A percentile compares a stretch with the other conserved stretches of the same genome.
Conservation (phyloP, 2,113 vertebrate genomes). For the Sula dactylatra region DNA sequence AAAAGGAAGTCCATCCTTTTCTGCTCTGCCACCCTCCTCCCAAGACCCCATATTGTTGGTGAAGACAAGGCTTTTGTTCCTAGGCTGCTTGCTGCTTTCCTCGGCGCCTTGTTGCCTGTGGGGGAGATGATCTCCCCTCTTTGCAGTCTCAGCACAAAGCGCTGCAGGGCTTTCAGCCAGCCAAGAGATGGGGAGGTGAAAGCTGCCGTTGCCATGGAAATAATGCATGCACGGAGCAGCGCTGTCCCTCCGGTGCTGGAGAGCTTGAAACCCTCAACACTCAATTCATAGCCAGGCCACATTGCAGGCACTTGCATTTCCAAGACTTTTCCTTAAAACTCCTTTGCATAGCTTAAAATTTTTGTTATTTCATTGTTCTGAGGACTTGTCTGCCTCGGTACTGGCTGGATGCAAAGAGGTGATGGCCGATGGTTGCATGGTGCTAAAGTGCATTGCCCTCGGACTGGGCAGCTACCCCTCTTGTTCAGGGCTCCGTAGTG, state of each 20-base stretch:
- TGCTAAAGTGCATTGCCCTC: background rate
- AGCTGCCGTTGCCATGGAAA: constrained; percentile 75
- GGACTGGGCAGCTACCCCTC: background rate
- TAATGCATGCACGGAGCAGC: constrained; percentile 37
- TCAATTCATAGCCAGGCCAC: background rate
- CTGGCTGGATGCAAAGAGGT: background rate
- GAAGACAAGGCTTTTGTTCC: constrained; percentile 26
- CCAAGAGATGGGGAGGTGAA: constrained; percentile 41
- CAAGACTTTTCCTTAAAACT: background rate
- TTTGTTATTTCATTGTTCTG: background rate
- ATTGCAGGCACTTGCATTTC: background rate
- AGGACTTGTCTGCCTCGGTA: background rate
- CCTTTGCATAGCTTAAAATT: background rate
- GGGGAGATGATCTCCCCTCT: constrained; percentile 27
- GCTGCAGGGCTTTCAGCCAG: constrained; percentile 73
- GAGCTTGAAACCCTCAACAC: background rate
- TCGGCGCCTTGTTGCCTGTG: background rate
- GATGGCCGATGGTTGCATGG: fast-evolving
- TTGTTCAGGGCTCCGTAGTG: background rate
- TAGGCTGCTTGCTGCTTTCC: background rate
- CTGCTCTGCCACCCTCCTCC: background rate
- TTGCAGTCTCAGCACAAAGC: constrained; percentile 77
- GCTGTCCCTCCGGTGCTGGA: background rate
- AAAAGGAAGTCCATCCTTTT: background rate
- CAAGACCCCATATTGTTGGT: background rate